phyloP scores from a whole-genome alignment of 2,888 invertebrate genomes.

The Hirtodrosophila alboralis region DNA sequence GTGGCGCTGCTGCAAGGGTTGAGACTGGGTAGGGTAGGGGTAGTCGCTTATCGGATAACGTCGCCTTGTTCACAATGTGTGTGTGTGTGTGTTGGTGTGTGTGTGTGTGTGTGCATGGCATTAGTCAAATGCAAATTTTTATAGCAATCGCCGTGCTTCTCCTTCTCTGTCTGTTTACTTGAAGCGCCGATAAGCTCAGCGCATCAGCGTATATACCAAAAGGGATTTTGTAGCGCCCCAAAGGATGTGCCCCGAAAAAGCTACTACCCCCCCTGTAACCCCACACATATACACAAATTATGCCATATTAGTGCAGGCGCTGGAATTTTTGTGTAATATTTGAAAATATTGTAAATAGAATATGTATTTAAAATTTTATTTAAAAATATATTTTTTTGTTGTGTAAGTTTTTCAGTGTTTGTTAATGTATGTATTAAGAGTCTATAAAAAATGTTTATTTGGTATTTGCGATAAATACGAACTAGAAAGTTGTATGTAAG shows the following conservation, averaged over 20 bases:
- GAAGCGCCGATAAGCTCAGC: conserved; percentile 69
- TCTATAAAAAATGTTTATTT: no score
- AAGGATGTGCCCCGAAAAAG: conserved; percentile 9
- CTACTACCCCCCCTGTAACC: background rate
- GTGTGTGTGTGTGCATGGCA: conserved; percentile 42
- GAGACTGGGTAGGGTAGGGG: conserved; percentile 29
- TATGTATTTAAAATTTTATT: no score
- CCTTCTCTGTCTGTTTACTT: conserved; percentile 70
- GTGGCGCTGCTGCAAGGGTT: conserved; percentile 53
- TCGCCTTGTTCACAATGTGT: conserved; percentile 10
- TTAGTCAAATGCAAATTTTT: conserved; percentile 79
- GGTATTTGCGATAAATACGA: no score
- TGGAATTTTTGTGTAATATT: no score
- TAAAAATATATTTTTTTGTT: no score
- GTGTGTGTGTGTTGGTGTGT: conserved; percentile 6
- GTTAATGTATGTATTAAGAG: no score
- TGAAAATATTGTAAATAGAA: no score
- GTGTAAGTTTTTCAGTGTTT: no score
- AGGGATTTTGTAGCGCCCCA: conserved; percentile 31
- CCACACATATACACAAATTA: no score
- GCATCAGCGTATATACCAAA: conserved; percentile 64
- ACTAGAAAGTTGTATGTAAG: no score
- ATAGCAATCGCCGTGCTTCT: no score
- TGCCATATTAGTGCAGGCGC: conserved; percentile 6
- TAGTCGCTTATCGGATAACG: conserved; percentile 40